phyloP scores from a whole-genome alignment of 2,888 invertebrate genomes.

The Syritta pipiens region DNA sequence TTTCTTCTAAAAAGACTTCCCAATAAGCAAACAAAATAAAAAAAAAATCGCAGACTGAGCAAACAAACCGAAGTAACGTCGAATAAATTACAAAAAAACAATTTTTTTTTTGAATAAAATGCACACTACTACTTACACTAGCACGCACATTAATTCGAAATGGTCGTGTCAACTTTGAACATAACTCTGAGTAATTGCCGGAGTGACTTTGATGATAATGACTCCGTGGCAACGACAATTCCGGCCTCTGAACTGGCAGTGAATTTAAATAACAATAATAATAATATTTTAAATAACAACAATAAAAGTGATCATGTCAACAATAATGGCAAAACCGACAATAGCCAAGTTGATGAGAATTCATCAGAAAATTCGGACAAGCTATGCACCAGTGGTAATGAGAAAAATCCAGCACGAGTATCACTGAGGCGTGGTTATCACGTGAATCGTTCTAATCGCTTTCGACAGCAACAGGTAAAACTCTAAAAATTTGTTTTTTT shows the following conservation, averaged over 20 bases:
- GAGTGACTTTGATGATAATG: conserved; percentile 36
- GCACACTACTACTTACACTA: not conserved
- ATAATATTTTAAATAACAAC: conserved; percentile 39
- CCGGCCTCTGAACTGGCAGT: conserved; percentile 19
- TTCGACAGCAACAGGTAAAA: conserved; percentile 79
- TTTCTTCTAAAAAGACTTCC: conserved; percentile 16
- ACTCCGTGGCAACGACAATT: conserved; percentile 35
- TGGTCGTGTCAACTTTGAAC: conserved; percentile 77
- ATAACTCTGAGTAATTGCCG: conserved; percentile 73
- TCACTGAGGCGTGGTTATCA: conserved; percentile 69
- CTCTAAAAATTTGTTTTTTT: too few relatives aligned
- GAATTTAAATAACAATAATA: conserved; percentile 29
- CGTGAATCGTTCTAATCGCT: conserved; percentile 75
- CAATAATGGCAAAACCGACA: conserved; percentile 45
- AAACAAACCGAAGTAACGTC: conserved; percentile 12
- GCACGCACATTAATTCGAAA: conserved; percentile 66
- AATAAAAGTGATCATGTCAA: conserved; percentile 35
- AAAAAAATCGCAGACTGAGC: conserved; percentile 5
- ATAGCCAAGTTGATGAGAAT: conserved; percentile 22
- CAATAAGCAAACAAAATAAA: conserved; percentile 16
- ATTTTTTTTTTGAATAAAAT: too few relatives aligned
- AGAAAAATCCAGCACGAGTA: conserved; percentile 9
- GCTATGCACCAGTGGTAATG: conserved; percentile 41
- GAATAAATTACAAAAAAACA: conserved; percentile 13
- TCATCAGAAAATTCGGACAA: conserved; percentile 33